Evolutionary conservation across 2,888 invertebrate species (phyloP).

Genomic region (Macaria notata): DNA sequence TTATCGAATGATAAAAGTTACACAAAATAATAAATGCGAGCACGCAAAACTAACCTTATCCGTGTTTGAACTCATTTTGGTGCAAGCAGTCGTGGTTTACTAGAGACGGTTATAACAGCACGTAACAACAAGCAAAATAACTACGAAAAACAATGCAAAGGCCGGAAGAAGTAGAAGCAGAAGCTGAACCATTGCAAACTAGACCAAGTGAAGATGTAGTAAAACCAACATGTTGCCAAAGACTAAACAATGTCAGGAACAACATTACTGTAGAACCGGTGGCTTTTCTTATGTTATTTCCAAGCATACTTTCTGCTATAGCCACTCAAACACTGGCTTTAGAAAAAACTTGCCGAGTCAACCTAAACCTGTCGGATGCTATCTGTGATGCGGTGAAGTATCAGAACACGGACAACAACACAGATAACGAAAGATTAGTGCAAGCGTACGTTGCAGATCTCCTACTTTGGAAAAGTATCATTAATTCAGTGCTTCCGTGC

Average conservation of each 20-base stretch:
- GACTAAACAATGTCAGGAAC: constrained; percentile 20
- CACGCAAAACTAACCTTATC: constrained; percentile 1
- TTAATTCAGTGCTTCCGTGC: constrained; percentile 88
- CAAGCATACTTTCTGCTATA: constrained; percentile 75
- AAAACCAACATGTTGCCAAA: constrained; percentile 22
- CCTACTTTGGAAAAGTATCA: constrained; percentile 88
- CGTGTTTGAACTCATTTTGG: constrained; percentile 4
- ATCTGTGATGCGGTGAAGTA: constrained; percentile 86
- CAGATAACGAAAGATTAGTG: constrained; percentile 74
- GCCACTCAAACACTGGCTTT: constrained; percentile 89
- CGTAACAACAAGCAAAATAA: no score
- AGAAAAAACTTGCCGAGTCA: constrained; percentile 90
- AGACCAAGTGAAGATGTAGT: constrained; percentile 13
- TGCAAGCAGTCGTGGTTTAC: constrained; percentile 2
- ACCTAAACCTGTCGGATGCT: constrained; percentile 83
- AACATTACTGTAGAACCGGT: constrained; percentile 45
- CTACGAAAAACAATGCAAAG: not conserved
- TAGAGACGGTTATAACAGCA: no score
- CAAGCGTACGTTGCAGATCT: constrained; percentile 86
- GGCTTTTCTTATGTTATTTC: constrained; percentile 38
- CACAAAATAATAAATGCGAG: constrained; percentile 21
- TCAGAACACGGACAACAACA: constrained; percentile 71
- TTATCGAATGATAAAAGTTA: constrained; percentile 29
- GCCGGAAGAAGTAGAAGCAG: constrained; percentile 16
- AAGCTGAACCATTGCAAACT: constrained; percentile 18